Percentiles rank a stretch among this genome's conserved stretches.
phyloP scores from a whole-genome alignment of 2,888 invertebrate species.

The Athalia rosae region DNA sequence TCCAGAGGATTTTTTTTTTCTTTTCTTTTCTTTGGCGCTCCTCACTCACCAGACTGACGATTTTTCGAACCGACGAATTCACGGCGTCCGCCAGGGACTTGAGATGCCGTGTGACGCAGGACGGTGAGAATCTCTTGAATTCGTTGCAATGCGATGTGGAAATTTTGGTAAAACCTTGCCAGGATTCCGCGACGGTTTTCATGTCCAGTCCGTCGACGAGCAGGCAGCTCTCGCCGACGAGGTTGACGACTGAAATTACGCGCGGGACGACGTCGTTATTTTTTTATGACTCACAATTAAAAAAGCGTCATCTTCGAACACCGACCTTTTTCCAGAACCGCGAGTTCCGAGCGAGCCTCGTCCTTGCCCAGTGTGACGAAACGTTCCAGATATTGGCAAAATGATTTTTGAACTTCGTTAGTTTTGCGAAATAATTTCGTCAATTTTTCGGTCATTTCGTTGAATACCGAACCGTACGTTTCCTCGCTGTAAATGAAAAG shows the following conservation, averaged over 20 bases:
- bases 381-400: conserved; percentile 60
- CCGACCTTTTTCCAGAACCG: conserved; percentile 59
- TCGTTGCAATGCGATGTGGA: conserved; percentile 52
- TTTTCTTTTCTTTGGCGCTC: neutral
- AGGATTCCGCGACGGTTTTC: conserved; percentile 63
- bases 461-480: conserved; percentile 57
- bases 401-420: conserved; percentile 58
- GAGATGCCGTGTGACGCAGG: conserved; percentile 54
- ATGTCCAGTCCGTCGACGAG: conserved; percentile 61
- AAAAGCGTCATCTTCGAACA: conserved; percentile 40
- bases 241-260: conserved; percentile 55
- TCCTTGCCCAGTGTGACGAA: conserved; percentile 59
- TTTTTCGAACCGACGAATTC: conserved; percentile 2
- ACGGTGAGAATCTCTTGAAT: conserved; percentile 52
- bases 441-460: conserved; percentile 56
- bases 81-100: conserved; percentile 55
- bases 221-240: conserved; percentile 61
- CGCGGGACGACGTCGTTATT: too few relatives aligned
- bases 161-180: conserved; percentile 65
- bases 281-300: too few relatives aligned
- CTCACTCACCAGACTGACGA: conserved; percentile 14
- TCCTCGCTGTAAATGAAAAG: conserved; percentile 57
- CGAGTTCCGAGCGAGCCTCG: conserved; percentile 58
- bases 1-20: too few relatives aligned
- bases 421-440: conserved; percentile 62